Base-by-base conservation (phyloP, 1,140 invertebrate species). In the Triops longicaudatus region DNA sequence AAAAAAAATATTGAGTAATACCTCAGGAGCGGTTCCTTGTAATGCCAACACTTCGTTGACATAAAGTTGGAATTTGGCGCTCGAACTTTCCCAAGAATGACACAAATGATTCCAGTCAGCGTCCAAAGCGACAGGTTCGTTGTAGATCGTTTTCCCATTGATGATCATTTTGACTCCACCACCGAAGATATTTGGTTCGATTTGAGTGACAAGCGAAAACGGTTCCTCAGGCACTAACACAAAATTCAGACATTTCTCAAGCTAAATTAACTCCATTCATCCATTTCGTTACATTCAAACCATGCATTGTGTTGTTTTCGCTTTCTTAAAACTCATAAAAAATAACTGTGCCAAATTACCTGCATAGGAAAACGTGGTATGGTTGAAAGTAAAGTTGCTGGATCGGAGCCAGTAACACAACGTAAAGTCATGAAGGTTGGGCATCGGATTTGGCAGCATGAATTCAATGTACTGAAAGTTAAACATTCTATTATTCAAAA, bases 371-470 rank as follows among this genome's bases (percentile, higher is more conserved):
- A 77, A 77, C 31, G 76, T 77, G 4, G 76, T 73, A 26, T 77
- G 76, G 27, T 42, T 63, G 26, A 26, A 73, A 42, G 76, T 77
- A 1, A 72, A 43, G 37, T 77, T 77, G 17, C 28, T 73, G 3
- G 76, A 77, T 74, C 73, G 72, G n/a, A 77, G 7, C 76, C 76
- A 77, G 41, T 77, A 77, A 43, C 76, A 77, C 2, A 77, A n/a
- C 12, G 76, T 77, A 28, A 77, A 77, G 17, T 77, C 76, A 26
- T 73, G 71, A 6, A 77, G 72, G 31, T 44, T 26, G 17, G 76
- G 76, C 26, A 77, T 44, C 10, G 72, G 31, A 28, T 17, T 11
- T 28, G 74, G 27, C 9, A 73, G 37, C 17, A 43, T 27, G n/a
- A 77, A 77, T 42, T 77, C 76, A 42, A 73, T 37, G 31, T 73